Conservation (phyloP, 2,888 invertebrate genomes). For the Tyria jacobaeae region DNA sequence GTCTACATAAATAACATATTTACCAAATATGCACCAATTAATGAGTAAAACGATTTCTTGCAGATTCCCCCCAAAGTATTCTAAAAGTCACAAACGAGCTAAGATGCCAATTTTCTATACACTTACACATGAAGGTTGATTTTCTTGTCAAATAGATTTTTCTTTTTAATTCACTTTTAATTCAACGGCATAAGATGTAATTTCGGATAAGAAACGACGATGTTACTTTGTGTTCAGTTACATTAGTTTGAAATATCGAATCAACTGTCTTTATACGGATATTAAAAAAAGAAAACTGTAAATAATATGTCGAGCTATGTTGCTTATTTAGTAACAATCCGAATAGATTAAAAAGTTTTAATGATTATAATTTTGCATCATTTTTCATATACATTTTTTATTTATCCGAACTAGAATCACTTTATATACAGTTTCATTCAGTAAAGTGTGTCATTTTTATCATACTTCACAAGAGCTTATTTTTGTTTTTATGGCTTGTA, state of each 20-base stretch:
- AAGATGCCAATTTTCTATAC: conserved; percentile 48
- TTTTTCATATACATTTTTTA: background rate
- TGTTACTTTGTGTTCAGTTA: conserved; percentile 27
- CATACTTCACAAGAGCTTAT: background rate
- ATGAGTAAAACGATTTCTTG: conserved; percentile 16
- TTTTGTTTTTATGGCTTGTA: too few species aligned
- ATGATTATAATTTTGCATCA: background rate
- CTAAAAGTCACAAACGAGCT: conserved; percentile 36
- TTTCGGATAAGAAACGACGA: background rate
- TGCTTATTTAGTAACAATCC: conserved; percentile 6
- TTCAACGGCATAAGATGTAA: background rate
- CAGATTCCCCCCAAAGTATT: conserved; percentile 32
- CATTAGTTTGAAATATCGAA: conserved; percentile 41
- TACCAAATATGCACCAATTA: background rate
- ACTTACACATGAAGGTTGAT: conserved; percentile 41
- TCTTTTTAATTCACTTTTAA: background rate
- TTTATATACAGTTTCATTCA: background rate
- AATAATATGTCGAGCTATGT: conserved; percentile 29
- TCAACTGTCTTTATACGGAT: conserved; percentile 30
- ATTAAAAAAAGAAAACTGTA: conserved; percentile 34
- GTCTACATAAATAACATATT: background rate
- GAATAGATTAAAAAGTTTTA: background rate
- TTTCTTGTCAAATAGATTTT: conserved; percentile 1
- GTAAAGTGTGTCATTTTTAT: background rate
- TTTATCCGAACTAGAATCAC: background rate